These are phyloP conservation scores for Tenthredo scrophulariae DNA, from an alignment of 2,888 invertebrate genomes.

Conservation along the genomic window DNA sequence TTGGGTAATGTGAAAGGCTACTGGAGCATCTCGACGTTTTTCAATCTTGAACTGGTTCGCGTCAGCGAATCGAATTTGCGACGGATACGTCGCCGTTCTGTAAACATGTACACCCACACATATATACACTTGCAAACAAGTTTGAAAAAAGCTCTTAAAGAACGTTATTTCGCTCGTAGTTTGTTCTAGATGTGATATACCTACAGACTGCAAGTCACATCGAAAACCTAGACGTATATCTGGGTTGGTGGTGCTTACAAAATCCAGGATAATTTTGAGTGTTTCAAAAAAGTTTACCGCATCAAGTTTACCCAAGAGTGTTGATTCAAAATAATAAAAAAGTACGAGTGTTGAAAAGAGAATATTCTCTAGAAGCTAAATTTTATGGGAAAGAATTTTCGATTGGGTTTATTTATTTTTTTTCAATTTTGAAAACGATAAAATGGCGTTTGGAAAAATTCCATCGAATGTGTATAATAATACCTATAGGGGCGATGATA, in stretches of 20 bases:
- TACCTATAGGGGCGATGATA: background rate
- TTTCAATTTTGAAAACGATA: no score
- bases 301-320: background rate
- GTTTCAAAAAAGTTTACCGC: background rate
- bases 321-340: no score
- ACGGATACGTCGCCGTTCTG: background rate
- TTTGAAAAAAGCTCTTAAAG: background rate
- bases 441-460: no score
- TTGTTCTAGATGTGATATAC: background rate
- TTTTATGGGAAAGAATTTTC: no score
- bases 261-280: background rate
- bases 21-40: conserved; percentile 25
- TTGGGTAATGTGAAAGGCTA: background rate
- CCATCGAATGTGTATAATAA: background rate
- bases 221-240: background rate
- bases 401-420: no score
- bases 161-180: background rate
- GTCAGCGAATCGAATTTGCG: conserved; percentile 23
- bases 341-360: no score
- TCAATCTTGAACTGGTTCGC: conserved; percentile 23
- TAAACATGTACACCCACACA: background rate
- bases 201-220: background rate
- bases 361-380: no score
- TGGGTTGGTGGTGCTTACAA: background rate
- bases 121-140: background rate